Percentiles rank a stretch among this genome's conserved stretches.
Conservation (phyloP, 1,140 invertebrate species). For the Heliconius hewitsoni region DNA sequence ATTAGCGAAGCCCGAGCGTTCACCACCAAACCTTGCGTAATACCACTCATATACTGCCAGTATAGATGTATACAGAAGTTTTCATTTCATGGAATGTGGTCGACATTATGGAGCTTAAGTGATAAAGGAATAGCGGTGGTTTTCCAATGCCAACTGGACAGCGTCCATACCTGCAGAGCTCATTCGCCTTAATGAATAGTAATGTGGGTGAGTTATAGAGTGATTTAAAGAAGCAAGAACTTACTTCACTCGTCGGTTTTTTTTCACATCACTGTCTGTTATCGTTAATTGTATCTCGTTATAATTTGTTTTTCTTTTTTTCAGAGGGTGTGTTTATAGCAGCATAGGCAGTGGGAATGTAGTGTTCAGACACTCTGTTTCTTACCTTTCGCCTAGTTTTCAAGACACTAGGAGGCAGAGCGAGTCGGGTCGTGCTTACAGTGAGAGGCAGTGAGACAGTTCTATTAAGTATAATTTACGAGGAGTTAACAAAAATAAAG, state of each 20-base stretch:
- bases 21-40: conserved; percentile 41
- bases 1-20: conserved; percentile 55
- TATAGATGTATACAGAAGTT: conserved; percentile 19
- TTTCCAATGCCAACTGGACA: conserved; percentile 22
- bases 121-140: conserved; percentile 24
- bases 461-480: no score
- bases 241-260: conserved; percentile 14
- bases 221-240: conserved; percentile 33
- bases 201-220: conserved; percentile 37
- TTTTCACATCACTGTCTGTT: conserved; percentile 11
- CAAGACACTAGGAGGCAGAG: no score
- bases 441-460: no score
- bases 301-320: no score
- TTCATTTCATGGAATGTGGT: conserved; percentile 18
- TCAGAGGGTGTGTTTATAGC: background rate
- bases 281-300: background rate
- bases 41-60: conserved; percentile 7
- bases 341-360: no score
- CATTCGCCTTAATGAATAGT: conserved; percentile 40
- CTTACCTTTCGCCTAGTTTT: no score
- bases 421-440: no score
- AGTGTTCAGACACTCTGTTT: no score
- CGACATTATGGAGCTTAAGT: conserved; percentile 23
- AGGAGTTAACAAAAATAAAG: no score
- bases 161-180: conserved; percentile 30